Evolutionary conservation across 2,888 invertebrate genomes (phyloP).

Genomic region (Helobdella robusta): DNA sequence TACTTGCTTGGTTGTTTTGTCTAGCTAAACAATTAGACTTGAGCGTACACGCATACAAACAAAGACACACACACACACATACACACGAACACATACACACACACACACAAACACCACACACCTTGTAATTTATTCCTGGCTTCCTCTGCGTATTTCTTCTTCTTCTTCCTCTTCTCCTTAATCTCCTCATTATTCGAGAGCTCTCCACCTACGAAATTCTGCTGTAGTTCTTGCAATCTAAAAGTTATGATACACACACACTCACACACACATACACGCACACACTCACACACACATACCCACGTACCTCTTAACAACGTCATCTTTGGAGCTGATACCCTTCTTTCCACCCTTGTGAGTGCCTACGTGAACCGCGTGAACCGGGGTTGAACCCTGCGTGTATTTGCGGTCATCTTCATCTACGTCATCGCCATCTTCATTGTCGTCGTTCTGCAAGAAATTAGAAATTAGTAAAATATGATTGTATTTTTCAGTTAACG

Average conservation of each 20-base stretch:
- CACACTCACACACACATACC: not conserved
- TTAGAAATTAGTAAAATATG: too few species aligned
- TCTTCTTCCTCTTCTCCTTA: conserved; percentile 61
- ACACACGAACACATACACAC: too few species aligned
- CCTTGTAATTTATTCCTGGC: conserved; percentile 44
- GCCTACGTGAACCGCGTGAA: conserved; percentile 20
- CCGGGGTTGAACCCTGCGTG: not conserved
- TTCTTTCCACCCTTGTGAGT: conserved; percentile 11
- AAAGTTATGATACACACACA: not conserved
- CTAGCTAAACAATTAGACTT: too few species aligned
- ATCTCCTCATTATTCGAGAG: conserved; percentile 63
- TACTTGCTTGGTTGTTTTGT: too few species aligned
- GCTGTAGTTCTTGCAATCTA: conserved; percentile 59
- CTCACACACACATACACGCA: not conserved
- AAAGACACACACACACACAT: too few species aligned
- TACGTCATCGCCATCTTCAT: too few species aligned
- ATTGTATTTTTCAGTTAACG: too few species aligned
- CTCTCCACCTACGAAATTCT: conserved; percentile 71
- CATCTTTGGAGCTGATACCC: not conserved
- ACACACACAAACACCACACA: too few species aligned
- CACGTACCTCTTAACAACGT: conserved; percentile 1
- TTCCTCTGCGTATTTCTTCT: conserved; percentile 63
- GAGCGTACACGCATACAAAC: too few species aligned
- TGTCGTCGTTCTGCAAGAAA: too few species aligned
- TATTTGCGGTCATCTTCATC: too few species aligned